Evolutionary conservation across 2,888 invertebrate genomes (phyloP), one percentile per base, ranked within the genome.

Genomic region (Tetragonisca angustula): DNA sequence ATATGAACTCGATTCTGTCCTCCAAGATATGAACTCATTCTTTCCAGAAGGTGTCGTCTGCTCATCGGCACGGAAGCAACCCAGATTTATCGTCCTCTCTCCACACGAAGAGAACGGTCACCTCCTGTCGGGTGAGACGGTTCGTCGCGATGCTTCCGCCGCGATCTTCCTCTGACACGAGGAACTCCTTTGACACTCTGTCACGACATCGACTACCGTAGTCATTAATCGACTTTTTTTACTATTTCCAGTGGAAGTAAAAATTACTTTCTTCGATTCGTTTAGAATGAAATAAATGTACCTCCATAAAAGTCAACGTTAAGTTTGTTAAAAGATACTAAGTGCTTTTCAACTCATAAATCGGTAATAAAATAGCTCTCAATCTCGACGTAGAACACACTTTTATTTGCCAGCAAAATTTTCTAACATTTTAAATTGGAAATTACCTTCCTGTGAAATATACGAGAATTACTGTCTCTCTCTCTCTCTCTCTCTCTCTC

Each of bases 1-100:
- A 94, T 93, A 94, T 94, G 92, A 91, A 94, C 93, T 94, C 92
- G 91, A 93, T 94, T 93, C 91, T 88, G 84, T 89, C 82, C 79
- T 88, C 89, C 83, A 91, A 91, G 90, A 92, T 90, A 92, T 93
- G 91, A 92, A 93, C 94, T 94, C 91, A 92, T 92, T 92, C 92
- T 92, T 91, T 90, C 88, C 80, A 78, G 81, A 85, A 84, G 88
- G 81, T 84, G 87, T 89, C 81, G 87, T 88, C 81, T 90, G 91
- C 86, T 68, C 91, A 88, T 77, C 89, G 87, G 84, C 87, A 85
- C 81, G 92, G 91, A 92, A 92, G 81, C 84, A 89, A 92, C 91
- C 87, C 80, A 93, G 92, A 93, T 93, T 93, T 93, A 93, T 93
- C 85, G 90, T 88, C 79, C 83, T 88, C 78, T 79, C 77, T 64